Percentiles rank a stretch among this genome's conserved stretches.
phyloP scores from a whole-genome alignment of 2,113 vertebrate genomes.

The Malurus elegans region DNA sequence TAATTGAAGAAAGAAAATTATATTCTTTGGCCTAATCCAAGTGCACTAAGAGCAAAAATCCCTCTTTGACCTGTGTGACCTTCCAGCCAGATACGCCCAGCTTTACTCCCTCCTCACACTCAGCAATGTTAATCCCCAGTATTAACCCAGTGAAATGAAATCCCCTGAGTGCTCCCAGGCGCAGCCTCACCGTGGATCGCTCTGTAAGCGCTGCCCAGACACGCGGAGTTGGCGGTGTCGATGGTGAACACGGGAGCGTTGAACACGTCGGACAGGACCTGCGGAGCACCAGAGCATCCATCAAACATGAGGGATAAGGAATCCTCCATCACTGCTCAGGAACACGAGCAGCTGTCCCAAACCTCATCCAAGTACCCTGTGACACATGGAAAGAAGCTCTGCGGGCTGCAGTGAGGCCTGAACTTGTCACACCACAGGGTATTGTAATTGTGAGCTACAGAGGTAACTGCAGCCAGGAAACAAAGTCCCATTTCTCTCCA shows the following conservation, averaged over 20 bases:
- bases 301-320: background rate
- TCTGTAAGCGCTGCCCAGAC: conserved; percentile 90
- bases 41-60: background rate
- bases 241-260: conserved; percentile 85
- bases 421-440: background rate
- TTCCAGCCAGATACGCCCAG: background rate
- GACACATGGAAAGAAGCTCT: background rate
- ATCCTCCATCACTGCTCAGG: background rate
- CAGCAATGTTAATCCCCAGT: background rate
- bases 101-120: background rate
- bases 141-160: background rate
- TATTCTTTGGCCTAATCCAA: background rate
- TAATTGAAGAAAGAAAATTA: background rate
- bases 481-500: background rate
- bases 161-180: background rate
- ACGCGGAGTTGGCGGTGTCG: conserved; percentile 87
- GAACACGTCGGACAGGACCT: conserved; percentile 94
- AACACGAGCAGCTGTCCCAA: background rate
- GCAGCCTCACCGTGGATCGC: conserved; percentile 86
- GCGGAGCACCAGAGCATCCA: background rate
- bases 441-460: background rate
- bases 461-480: background rate
- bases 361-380: background rate
- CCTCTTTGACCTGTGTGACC: background rate
- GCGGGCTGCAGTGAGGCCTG: background rate